These are phyloP conservation scores for Thalassarche chlororhynchos DNA, from an alignment of 2,113 vertebrate species.

Conservation along the genomic window DNA sequence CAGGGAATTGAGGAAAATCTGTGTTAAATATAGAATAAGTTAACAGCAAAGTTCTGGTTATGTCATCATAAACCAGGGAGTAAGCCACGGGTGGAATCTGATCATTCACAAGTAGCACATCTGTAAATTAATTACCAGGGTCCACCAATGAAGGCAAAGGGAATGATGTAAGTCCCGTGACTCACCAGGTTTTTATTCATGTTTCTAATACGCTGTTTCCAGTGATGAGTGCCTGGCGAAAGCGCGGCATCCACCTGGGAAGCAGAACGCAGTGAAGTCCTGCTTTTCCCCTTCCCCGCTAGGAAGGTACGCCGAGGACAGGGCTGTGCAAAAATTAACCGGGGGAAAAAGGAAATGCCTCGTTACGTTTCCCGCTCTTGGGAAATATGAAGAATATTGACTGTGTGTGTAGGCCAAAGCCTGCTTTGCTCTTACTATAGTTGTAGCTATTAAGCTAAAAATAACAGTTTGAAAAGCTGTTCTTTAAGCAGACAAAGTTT, in stretches of 20 bases:
- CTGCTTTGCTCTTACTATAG: neutral
- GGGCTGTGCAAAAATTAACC: neutral
- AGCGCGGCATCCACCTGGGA: neutral
- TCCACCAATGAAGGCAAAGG: conserved; percentile 11
- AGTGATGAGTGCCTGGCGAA: neutral
- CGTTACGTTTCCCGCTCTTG: neutral
- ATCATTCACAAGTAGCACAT: conserved; percentile 49
- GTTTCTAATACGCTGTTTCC: neutral
- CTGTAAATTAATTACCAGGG: conserved; percentile 42
- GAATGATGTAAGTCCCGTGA: conserved; percentile 30
- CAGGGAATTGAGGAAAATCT: conserved; percentile 10
- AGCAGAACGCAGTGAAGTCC: neutral
- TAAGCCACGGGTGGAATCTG: conserved; percentile 18
- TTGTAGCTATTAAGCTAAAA: neutral
- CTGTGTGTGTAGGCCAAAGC: neutral
- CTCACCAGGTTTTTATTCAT: conserved; percentile 15
- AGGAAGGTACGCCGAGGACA: neutral
- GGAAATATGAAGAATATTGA: neutral
- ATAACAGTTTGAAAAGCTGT: neutral
- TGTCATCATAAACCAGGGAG: conserved; percentile 50
- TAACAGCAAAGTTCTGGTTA: conserved; percentile 43
- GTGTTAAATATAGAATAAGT: conserved; percentile 52
- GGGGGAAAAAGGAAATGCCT: neutral
- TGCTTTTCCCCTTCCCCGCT: neutral
- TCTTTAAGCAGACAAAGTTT: neutral